Evolutionary conservation across 2,888 invertebrate genomes (phyloP).

Genomic region (Gisinianus flammeolus): DNA sequence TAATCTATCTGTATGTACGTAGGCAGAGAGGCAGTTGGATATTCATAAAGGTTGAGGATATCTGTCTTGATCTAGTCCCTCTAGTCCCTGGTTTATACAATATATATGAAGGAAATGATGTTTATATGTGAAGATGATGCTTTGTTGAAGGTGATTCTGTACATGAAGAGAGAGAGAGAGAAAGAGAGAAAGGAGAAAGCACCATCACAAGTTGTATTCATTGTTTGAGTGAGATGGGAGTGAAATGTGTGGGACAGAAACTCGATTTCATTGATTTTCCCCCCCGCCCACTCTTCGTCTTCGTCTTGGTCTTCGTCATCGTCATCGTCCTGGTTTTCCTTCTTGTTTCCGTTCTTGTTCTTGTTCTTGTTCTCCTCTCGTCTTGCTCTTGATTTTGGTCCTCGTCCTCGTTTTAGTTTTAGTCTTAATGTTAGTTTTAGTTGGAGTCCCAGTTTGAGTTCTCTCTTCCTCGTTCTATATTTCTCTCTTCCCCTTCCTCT

Average conservation of each 20-base stretch:
- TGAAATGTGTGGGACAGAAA: constrained; percentile 20
- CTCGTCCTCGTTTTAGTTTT: background rate
- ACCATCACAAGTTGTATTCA: background rate
- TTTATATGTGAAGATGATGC: no score
- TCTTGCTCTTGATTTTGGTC: background rate
- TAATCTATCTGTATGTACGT: no score
- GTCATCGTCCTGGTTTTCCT: background rate
- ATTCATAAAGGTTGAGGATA: no score
- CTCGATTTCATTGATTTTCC: constrained; percentile 35
- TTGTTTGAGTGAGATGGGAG: constrained; percentile 6
- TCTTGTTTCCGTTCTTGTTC: background rate
- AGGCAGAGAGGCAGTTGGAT: no score
- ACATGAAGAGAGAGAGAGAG: constrained; percentile 5
- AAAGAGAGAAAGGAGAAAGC: constrained; percentile 5
- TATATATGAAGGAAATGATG: no score
- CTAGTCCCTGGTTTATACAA: no score
- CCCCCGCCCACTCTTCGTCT: background rate
- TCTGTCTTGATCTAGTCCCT: no score
- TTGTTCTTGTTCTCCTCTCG: background rate
- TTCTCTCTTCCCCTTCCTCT: background rate
- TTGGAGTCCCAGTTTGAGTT: background rate
- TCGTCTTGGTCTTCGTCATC: background rate
- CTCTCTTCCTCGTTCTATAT: background rate
- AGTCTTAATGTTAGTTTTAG: background rate
- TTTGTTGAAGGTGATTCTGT: no score